Percentiles rank a stretch among this genome's conserved stretches.
These are phyloP conservation scores for Dipodomys spectabilis DNA, from an alignment of 2,113 vertebrate species.

Conservation along the genomic window DNA sequence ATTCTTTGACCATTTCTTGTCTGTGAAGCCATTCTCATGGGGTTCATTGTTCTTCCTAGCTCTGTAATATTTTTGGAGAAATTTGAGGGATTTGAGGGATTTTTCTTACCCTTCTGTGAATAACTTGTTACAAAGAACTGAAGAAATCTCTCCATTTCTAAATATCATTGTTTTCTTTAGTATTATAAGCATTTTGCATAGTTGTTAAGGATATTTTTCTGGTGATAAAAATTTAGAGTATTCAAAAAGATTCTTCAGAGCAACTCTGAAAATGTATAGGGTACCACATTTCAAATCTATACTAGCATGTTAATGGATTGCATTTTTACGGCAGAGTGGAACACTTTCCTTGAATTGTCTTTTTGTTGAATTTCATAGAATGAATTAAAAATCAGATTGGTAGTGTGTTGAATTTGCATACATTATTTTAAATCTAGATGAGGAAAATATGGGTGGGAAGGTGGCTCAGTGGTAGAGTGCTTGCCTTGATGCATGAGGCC, in stretches of 20 bases:
- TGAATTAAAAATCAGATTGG: neutral
- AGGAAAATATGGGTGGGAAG: neutral
- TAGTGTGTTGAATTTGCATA: neutral
- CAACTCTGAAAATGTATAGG: neutral
- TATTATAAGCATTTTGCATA: neutral
- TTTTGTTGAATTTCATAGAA: neutral
- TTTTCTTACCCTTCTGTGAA: neutral
- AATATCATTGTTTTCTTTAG: neutral
- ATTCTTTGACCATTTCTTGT: neutral
- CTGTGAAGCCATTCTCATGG: neutral
- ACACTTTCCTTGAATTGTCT: neutral
- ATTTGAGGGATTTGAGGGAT: neutral
- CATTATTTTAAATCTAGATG: neutral
- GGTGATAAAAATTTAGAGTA: neutral
- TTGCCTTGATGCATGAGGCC: too few relatives aligned
- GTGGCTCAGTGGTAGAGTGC: too few relatives aligned
- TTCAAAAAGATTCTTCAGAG: neutral
- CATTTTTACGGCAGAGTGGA: neutral
- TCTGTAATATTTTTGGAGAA: neutral
- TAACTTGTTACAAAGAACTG: neutral
- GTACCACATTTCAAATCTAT: neutral
- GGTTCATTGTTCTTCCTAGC: accelerated
- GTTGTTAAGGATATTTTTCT: neutral
- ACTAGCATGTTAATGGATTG: neutral
- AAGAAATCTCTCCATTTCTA: neutral